These are phyloP conservation scores for Ladona fulva DNA, from an alignment of 1,140 invertebrate species.

Conservation along the genomic window DNA sequence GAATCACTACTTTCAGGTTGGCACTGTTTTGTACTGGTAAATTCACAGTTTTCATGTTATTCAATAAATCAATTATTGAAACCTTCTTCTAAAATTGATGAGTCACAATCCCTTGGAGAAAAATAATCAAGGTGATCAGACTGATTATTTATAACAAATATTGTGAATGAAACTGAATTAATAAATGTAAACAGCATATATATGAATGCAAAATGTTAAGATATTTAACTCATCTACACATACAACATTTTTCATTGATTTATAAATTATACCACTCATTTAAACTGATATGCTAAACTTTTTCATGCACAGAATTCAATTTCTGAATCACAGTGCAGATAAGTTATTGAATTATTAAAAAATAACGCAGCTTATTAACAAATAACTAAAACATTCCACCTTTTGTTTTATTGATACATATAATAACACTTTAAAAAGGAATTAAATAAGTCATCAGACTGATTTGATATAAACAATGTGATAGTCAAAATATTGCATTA, in stretches of 20 bases:
- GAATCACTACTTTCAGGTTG: too few relatives aligned
- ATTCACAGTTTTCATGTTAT: too few relatives aligned
- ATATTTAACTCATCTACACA: background rate
- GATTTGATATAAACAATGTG: background rate
- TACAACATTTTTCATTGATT: background rate
- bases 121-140: background rate
- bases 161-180: background rate
- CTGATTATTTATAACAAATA: background rate
- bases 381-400: background rate
- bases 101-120: too few relatives aligned
- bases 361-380: background rate
- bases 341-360: background rate
- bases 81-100: background rate
- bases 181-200: background rate
- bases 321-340: background rate
- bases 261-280: background rate
- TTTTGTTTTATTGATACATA: background rate
- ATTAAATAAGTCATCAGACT: background rate
- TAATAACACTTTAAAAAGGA: background rate
- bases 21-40: too few relatives aligned
- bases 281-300: background rate
- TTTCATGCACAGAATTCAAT: background rate
- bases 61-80: background rate
- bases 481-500: background rate
- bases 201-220: background rate